Base-by-base conservation (phyloP, 1,140 invertebrate species). In the Drosophila erecta region DNA sequence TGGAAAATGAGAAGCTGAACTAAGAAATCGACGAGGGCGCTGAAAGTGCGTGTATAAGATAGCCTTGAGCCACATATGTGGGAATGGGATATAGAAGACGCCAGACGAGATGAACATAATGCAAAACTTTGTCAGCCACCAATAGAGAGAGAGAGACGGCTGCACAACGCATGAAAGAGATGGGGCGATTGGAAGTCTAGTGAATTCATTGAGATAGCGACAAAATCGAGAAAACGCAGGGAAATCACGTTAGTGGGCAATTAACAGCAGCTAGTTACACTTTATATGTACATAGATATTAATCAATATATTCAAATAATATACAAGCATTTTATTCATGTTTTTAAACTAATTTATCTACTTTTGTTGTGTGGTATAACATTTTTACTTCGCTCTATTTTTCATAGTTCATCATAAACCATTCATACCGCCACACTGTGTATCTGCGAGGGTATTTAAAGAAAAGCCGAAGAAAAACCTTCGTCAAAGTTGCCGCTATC, bases 401-500 rank as follows among this genome's bases (percentile, higher is more conserved):
- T 5, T 4, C 12, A 10, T 1, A 46, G 22, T n/a, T 46, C 3
- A 22, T 35, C 22, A 46, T 17, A 17, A 17, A 17, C 17, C 17
- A 20, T 27, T 10, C 43, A 3, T 6, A 15, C 4, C 0, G 12
- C 11, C 6, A 11, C 20, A n/a, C 5, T 1, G 15, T 14, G 17
- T 12, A 10, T 1, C 38, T 5, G 10, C 12, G 3, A 43, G 41
- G 41, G 59, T 50, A 41, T 65, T 12, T 27, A 50, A 35, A 22
- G 27, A 49, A 40, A 70, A 57, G 15, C 37, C 40, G 11, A 70
- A 20, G 10, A 35, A 60, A 78, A 83, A 84, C 76, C 81, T 84
- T 85, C 72, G 49, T 79, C 80, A 84, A 84, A 84, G 60, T 76
- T 84, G 76, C 41, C 49, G 70, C 59, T 75, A 78, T 83, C 58